Base-by-base conservation (phyloP, 2,888 invertebrate genomes). In the Heliconius sara region DNA sequence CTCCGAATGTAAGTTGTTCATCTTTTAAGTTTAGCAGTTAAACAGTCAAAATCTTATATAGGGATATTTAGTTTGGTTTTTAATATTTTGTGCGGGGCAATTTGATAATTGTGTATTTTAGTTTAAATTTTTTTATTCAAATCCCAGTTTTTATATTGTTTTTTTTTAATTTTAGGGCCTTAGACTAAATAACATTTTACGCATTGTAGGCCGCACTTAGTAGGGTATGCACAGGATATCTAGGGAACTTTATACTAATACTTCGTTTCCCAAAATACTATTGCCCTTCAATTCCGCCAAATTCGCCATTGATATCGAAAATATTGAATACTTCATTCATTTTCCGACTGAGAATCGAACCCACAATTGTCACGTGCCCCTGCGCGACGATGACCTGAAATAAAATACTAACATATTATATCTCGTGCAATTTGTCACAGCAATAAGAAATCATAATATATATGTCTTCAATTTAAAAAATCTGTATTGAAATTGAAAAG, bases 11-110 rank as follows among this genome's bases (percentile, higher is more conserved):
- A 75, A 75, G 63, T 75, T 75, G 63, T 66, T 43, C 75, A 47
- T 65, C 75, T 66, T 65, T 63, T 75, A 75, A 63, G 65, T 75
- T 75, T 43, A 6, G 65, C 63, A 63, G 65, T 75, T 75, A 47
- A 60, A 30, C 63, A 43, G 43, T 47, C 63, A 43, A 65, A 75
- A 66, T 75, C 43, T 65, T 75, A 65, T 66, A 43, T 47, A 16
- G 66, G 5, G 19, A 47, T 75, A 43, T 27, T 66, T 65, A 16
- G 34, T 70, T 7, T 30, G 66, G 39, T 34, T 43, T 27, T n/a
- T 2, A 68, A 43, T 68, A 27, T 52, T 6, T 19, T n/a, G 60
- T 3, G 19, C 4, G n/a, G 3, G 0, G 22, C 22, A n/a, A 9
- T 60, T 10, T 60, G 3, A 65, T 27, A 2, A 65, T 25, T 65